Conservation (phyloP, 2,797 vertebrate species). For the Dendrocincla tyrannina region DNA sequence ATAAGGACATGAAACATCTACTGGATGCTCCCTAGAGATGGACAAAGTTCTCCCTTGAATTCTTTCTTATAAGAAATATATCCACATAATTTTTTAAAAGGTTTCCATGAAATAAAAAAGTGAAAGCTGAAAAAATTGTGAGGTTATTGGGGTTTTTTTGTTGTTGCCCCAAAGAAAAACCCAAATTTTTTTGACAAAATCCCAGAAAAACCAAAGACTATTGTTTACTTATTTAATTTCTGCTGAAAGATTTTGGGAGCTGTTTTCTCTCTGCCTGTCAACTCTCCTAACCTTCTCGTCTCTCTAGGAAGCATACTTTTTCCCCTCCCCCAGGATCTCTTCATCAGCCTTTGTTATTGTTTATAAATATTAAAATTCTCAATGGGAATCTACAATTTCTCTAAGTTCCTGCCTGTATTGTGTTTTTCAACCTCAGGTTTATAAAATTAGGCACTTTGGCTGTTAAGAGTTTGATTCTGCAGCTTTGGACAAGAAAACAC, state of each 20-base stretch:
- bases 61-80: not conserved
- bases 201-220: not conserved
- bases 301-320: not conserved
- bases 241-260: conserved; percentile 12
- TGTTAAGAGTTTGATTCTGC: not conserved
- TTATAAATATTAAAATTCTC: not conserved
- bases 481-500: not conserved
- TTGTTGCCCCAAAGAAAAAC: not conserved
- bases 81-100: not conserved
- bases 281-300: not conserved
- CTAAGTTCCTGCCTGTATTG: not conserved
- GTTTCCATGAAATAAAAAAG: not conserved
- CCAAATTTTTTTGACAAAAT: not conserved
- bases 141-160: not conserved
- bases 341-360: not conserved
- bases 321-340: not conserved
- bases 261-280: conserved; percentile 28
- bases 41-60: not conserved
- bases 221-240: conserved; percentile 17
- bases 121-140: not conserved
- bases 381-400: not conserved
- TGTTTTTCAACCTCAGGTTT: not conserved
- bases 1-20: not conserved
- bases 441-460: not conserved
- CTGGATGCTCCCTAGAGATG: not conserved